Conservation (phyloP, 53 echinoderm and acorn worm genomes). For the Hippasteria phrygiana region DNA sequence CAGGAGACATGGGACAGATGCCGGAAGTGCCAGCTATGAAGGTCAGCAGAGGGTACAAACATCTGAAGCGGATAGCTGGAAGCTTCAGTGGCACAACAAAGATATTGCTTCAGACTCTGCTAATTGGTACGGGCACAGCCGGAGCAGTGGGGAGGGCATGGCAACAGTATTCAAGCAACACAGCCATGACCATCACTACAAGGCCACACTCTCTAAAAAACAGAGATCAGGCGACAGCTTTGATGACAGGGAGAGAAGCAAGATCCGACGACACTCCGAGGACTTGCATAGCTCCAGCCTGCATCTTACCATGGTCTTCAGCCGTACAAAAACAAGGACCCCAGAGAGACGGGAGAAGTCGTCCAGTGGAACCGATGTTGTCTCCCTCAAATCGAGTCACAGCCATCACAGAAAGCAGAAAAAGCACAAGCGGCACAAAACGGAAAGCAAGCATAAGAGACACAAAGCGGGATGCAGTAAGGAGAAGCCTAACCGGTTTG, state of each 20-base stretch:
- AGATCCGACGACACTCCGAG: not conserved
- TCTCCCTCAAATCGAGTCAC: not conserved
- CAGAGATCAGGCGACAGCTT: slow-evolving; percentile 1
- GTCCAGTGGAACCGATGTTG: slow-evolving; percentile 21
- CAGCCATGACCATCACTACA: not conserved
- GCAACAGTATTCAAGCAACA: not conserved
- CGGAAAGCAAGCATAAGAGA: not conserved
- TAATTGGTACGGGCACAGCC: not conserved
- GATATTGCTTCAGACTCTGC: not conserved
- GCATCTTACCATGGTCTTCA: slow-evolving; percentile 46
- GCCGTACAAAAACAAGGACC: not conserved
- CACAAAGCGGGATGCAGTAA: not conserved
- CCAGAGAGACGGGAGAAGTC: not conserved
- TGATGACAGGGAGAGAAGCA: slow-evolving; percentile 2
- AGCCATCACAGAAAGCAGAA: slow-evolving; percentile 44
- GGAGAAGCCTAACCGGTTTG: not conserved
- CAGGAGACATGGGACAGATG: not conserved
- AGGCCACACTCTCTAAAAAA: not conserved
- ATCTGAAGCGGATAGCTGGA: not conserved
- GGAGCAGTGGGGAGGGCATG: not conserved
- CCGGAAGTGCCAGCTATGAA: no score
- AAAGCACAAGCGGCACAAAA: slow-evolving; percentile 27
- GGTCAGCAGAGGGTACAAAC: not conserved
- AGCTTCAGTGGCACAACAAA: not conserved
- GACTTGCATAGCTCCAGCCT: not conserved